Evolutionary conservation across 2,797 vertebrate species (phyloP).

Genomic region (Pangasius djambal): DNA sequence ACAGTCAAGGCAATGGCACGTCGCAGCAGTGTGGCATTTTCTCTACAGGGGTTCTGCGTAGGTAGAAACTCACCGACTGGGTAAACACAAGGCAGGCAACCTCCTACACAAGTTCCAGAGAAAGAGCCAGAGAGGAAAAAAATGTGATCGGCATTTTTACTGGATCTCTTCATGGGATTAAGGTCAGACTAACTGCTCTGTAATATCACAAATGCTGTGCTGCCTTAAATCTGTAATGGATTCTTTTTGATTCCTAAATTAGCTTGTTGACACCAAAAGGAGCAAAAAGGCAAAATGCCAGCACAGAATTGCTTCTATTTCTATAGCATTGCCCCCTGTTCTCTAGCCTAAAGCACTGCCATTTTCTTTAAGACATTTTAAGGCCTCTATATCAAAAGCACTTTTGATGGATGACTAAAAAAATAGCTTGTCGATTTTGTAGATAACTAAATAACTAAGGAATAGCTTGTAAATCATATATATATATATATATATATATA

Average conservation of each 20-base stretch:
- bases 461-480: not conserved
- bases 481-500: no score
- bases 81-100: conserved; percentile 50
- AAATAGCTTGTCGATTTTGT: not conserved
- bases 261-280: conserved; percentile 11
- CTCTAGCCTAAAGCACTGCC: not conserved
- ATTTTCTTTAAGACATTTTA: conserved; percentile 1
- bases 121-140: conserved; percentile 29
- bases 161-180: conserved; percentile 28
- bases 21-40: conserved; percentile 51
- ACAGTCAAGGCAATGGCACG: conserved; percentile 46
- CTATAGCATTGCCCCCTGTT: conserved; percentile 6
- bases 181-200: conserved; percentile 27
- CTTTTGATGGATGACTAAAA: conserved; percentile 57
- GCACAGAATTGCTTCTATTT: conserved; percentile 36
- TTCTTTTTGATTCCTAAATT: conserved; percentile 28
- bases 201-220: conserved; percentile 3
- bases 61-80: conserved; percentile 48
- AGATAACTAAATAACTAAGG: not conserved
- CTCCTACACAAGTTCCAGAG: conserved; percentile 48
- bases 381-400: conserved; percentile 57
- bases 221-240: conserved; percentile 18
- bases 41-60: conserved; percentile 47
- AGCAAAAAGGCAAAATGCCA: not conserved
- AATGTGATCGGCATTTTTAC: conserved; percentile 34